Evolutionary conservation across 2,113 vertebrate genomes (phyloP), one percentile per base, ranked within the genome.

Genomic region (Gavialis gangeticus): DNA sequence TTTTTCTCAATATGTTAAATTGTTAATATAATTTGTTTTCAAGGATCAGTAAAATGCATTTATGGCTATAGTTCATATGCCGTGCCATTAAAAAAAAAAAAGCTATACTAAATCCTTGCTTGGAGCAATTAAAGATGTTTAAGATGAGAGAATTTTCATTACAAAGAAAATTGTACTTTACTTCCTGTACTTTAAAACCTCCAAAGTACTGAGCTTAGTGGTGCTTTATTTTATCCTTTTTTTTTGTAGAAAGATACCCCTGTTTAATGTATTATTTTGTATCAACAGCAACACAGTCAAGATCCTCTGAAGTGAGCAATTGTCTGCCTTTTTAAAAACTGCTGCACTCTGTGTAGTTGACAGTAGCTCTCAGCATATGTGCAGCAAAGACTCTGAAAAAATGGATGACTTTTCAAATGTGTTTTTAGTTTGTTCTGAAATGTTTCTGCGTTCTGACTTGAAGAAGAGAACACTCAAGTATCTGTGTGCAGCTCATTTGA

Each of bases 21-120:
- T 98, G 93, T 97, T 97, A 97, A 97, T 91, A 97, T 91, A 90
- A 92, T 97, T 95, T 93, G 85, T 96, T 98, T 97, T 94, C 94
- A 95, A 93, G 92, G 92, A 85, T 95, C 91, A 30, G 69, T 46
- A n/a, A 86, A 95, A 91, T 75, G 88, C 94, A 97, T 86, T 94
- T 88, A 87, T 77, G 28, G 19, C 22, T 71, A 93, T 37, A 62
- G 80, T 95, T 96, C 60, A 63, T 79, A 87, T 91, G 88, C 89
- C 1, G 4, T 92, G 81, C 75, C 64, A 84, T 97, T 97, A 97
- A 95, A 93, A 97, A 96, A 34, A 34, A 34, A 94, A 78, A 54
- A 81, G 22, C 18, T 82, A 11, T 84, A 94, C 84, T 87, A 85
- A 87, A 62, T 93, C 96, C 94, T 95, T 93, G 86, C 82, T 80